Evolutionary conservation across 2,888 invertebrate genomes (phyloP).

Genomic region (Eristalis pertinax): DNA sequence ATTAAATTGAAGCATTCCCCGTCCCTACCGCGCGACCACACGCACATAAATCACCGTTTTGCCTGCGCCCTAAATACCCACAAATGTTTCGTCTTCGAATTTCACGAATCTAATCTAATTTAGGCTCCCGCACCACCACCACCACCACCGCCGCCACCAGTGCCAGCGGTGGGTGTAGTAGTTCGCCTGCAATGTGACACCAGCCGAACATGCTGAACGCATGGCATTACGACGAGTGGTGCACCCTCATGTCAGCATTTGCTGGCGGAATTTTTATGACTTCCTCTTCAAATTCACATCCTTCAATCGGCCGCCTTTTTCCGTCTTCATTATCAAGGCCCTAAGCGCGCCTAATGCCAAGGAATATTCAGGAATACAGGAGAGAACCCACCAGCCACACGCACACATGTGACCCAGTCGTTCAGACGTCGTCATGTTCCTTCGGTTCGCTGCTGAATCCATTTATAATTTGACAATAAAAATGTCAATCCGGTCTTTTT

Average conservation of each 20-base stretch:
- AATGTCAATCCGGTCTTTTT: slow-evolving; percentile 71
- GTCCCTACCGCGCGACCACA: not conserved
- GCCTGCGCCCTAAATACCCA: slow-evolving; percentile 1
- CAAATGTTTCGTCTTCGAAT: slow-evolving; percentile 10
- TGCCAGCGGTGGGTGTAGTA: not conserved
- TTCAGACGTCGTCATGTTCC: not conserved
- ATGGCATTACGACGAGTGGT: slow-evolving; percentile 52
- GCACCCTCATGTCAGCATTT: slow-evolving; percentile 61
- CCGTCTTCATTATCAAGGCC: slow-evolving; percentile 13
- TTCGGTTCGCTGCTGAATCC: slow-evolving; percentile 50
- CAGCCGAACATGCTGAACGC: slow-evolving; percentile 14
- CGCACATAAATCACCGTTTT: slow-evolving; percentile 60
- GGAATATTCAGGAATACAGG: not conserved
- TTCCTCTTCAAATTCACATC: slow-evolving; percentile 69
- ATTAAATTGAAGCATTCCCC: slow-evolving; percentile 53
- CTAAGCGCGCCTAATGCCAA: slow-evolving; percentile 23
- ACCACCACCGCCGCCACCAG: not conserved
- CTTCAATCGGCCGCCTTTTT: slow-evolving; percentile 39
- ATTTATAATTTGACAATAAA: slow-evolving; percentile 72
- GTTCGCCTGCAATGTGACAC: slow-evolving; percentile 11
- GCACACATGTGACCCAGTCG: not conserved
- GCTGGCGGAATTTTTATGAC: slow-evolving; percentile 67
- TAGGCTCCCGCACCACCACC: not conserved
- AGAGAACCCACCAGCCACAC: not conserved
- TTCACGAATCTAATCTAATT: slow-evolving; percentile 62